phyloP scores from a whole-genome alignment of 2,113 vertebrate species.

The Pangasianodon hypophthalmus region DNA sequence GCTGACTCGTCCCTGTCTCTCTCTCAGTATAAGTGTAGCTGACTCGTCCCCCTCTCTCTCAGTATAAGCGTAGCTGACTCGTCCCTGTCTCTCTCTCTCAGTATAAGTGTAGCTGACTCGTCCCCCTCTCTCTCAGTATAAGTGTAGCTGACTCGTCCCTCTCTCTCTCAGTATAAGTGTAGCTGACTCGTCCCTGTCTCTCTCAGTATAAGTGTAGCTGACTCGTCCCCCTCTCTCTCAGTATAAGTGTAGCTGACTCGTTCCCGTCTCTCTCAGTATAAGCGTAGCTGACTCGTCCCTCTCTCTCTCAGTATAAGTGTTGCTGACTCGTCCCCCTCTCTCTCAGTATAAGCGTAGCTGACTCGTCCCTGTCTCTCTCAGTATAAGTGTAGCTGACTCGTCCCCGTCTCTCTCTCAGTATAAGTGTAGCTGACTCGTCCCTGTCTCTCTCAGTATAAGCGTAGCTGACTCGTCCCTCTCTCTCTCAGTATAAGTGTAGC shows the following conservation, averaged over 20 bases:
- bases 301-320: conserved; percentile 32
- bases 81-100: conserved; percentile 43
- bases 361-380: background rate
- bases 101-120: background rate
- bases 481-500: too few relatives aligned
- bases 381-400: background rate
- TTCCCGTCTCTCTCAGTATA: too few relatives aligned
- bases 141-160: background rate
- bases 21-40: conserved; percentile 5
- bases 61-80: background rate
- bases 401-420: background rate
- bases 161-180: background rate
- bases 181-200: background rate
- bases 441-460: conserved; percentile 25
- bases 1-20: too few relatives aligned
- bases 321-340: background rate
- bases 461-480: too few relatives aligned
- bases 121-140: background rate
- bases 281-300: conserved; percentile 7
- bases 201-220: conserved; percentile 5
- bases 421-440: conserved; percentile 18
- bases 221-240: conserved; percentile 28
- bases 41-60: conserved; percentile 27
- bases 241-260: too few relatives aligned
- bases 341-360: background rate